Conservation (phyloP, 2,888 invertebrate species). For the Amiota minor region DNA sequence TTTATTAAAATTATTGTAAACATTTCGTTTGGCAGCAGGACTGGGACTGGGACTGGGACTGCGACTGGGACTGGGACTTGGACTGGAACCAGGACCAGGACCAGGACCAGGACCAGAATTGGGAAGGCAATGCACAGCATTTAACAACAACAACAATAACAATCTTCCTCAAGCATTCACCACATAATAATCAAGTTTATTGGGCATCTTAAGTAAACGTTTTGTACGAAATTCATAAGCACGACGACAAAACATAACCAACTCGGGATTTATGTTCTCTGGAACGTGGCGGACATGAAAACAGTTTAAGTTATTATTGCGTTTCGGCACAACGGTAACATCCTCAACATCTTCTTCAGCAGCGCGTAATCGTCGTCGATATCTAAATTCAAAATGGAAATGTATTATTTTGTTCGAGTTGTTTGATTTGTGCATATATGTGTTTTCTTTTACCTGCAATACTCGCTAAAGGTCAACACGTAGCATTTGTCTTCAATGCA, state of each 20-base stretch:
- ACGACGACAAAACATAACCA: conserved; percentile 94
- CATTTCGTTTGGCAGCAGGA: too few relatives aligned
- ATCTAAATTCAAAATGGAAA: conserved; percentile 76
- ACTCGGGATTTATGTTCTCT: conserved; percentile 82
- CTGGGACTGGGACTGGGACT: not conserved
- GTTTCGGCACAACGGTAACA: conserved; percentile 83
- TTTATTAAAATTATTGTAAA: too few relatives aligned
- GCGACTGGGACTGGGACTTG: too few relatives aligned
- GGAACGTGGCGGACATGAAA: conserved; percentile 75
- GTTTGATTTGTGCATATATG: too few relatives aligned
- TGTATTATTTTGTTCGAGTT: too few relatives aligned
- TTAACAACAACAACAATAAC: too few relatives aligned
- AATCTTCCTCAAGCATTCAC: conserved; percentile 26
- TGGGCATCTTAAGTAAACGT: conserved; percentile 73
- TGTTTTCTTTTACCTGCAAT: conserved; percentile 84
- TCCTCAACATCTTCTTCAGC: conserved; percentile 84
- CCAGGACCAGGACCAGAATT: not conserved
- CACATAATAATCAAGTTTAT: conserved; percentile 64
- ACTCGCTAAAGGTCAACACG: conserved; percentile 96
- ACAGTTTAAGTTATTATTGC: conserved; percentile 75
- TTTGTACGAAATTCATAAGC: conserved; percentile 96
- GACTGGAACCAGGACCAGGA: too few relatives aligned
- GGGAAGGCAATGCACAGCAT: not conserved
- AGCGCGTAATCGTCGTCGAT: conserved; percentile 86
- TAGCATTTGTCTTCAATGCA: conserved; percentile 98